Conservation (phyloP, 2,888 invertebrate genomes). For the Ornithoptera priamus region DNA sequence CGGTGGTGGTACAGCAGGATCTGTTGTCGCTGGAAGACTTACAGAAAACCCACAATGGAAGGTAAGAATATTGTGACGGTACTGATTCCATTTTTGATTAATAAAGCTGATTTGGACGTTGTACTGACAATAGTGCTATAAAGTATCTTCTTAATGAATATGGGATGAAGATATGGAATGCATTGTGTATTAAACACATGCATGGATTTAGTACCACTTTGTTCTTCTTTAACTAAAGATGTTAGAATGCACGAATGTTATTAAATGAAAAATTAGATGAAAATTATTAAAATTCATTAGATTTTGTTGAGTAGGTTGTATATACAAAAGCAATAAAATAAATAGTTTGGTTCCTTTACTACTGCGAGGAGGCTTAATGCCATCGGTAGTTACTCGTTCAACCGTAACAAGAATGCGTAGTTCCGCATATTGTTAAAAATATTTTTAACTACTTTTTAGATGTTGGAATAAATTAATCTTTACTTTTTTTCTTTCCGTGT, state of each 20-base stretch:
- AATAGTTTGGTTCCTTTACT: background rate
- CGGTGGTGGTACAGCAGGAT: slow-evolving; percentile 84
- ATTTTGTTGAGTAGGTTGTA: too few relatives aligned
- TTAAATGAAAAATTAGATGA: too few relatives aligned
- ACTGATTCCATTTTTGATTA: background rate
- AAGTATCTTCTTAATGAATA: too few relatives aligned
- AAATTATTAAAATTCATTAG: too few relatives aligned
- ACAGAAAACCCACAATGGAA: slow-evolving; percentile 84
- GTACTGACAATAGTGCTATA: too few relatives aligned
- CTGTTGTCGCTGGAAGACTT: slow-evolving; percentile 82
- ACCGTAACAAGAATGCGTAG: background rate
- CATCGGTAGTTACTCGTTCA: background rate
- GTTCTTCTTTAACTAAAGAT: too few relatives aligned
- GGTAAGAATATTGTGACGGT: slow-evolving; percentile 44
- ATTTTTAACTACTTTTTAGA: background rate
- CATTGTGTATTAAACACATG: too few relatives aligned
- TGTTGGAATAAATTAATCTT: background rate
- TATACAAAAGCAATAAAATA: too few relatives aligned
- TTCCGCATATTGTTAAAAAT: slow-evolving; percentile 14
- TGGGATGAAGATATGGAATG: too few relatives aligned
- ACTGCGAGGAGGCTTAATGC: background rate
- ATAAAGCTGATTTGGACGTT: background rate
- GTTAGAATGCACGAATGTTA: too few relatives aligned
- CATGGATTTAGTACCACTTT: too few relatives aligned
- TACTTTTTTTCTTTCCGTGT: background rate